These are phyloP conservation scores for Nomia melanderi DNA, from an alignment of 1,140 invertebrate species.

Conservation along the genomic window DNA sequence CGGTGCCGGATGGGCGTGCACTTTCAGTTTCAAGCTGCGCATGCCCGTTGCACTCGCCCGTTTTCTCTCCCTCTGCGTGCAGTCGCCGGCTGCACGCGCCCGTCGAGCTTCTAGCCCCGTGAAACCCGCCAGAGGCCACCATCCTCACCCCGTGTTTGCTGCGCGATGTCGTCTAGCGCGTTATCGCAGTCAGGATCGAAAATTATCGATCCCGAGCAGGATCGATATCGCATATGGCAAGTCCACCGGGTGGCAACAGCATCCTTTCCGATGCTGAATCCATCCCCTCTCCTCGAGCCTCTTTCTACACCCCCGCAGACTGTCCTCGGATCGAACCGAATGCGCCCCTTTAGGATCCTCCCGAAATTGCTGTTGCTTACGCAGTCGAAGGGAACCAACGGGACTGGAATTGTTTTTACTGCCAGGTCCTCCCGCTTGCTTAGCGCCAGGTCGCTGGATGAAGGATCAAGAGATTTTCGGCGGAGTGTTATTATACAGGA, in stretches of 20 bases:
- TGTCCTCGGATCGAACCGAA: conserved; percentile 1
- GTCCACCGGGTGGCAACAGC: no score
- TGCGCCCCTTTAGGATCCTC: conserved; percentile 49
- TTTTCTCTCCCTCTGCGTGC: conserved; percentile 34
- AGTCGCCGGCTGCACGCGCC: conserved; percentile 44
- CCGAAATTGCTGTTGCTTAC: not conserved
- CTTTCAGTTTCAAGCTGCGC: conserved; percentile 77
- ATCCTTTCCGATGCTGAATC: not conserved
- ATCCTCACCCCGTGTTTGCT: conserved; percentile 34
- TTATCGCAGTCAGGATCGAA: conserved; percentile 56
- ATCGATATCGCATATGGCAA: no score
- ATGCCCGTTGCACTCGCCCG: conserved; percentile 62
- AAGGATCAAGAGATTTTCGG: no score
- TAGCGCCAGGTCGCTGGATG: no score
- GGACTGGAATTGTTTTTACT: not conserved
- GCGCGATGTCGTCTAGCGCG: not conserved
- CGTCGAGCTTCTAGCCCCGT: conserved; percentile 56
- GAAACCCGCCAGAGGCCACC: conserved; percentile 42
- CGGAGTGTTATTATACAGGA: no score
- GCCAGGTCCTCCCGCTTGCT: no score
- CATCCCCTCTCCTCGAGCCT: not conserved
- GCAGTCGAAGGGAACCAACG: no score
- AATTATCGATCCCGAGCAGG: conserved; percentile 60
- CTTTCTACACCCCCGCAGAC: not conserved
- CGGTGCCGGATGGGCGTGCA: conserved; percentile 75